phyloP scores from a whole-genome alignment of 2,888 invertebrate genomes.

The Melinopterus prodromus region DNA sequence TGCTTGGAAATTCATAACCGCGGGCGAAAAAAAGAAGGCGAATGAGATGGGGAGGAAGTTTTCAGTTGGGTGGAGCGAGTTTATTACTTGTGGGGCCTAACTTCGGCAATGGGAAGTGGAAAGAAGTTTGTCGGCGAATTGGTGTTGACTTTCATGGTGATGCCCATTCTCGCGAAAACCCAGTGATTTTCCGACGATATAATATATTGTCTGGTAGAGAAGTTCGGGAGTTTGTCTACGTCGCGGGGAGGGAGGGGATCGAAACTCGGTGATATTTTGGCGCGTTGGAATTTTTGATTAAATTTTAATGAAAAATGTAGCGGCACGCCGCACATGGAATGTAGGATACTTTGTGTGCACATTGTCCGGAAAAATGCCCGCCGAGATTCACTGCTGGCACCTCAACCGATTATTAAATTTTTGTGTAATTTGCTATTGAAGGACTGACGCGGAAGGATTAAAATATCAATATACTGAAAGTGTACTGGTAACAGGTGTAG shows the following conservation, averaged over 20 bases:
- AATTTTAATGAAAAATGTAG: neutral
- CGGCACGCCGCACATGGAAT: neutral
- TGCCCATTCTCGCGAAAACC: neutral
- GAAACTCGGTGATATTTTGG: neutral
- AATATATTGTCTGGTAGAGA: neutral
- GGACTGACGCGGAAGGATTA: too few relatives aligned
- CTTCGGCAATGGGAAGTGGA: neutral
- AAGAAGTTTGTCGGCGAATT: neutral
- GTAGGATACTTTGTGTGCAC: neutral
- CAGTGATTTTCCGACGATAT: neutral
- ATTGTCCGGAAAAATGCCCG: neutral
- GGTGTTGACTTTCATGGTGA: neutral
- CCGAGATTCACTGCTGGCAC: neutral
- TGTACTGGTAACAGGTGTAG: too few relatives aligned
- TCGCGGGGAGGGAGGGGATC: neutral
- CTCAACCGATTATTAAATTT: neutral
- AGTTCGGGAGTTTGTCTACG: neutral
- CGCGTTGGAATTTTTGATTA: neutral
- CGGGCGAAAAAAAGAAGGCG: neutral
- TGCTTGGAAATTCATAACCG: neutral
- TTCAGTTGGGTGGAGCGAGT: neutral
- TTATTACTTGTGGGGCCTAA: constrained; percentile 4
- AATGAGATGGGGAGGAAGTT: neutral
- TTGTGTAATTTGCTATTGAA: neutral
- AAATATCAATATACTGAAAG: too few relatives aligned